Base-by-base conservation (phyloP, 2,888 invertebrate species). In the Nasonia oneida region DNA sequence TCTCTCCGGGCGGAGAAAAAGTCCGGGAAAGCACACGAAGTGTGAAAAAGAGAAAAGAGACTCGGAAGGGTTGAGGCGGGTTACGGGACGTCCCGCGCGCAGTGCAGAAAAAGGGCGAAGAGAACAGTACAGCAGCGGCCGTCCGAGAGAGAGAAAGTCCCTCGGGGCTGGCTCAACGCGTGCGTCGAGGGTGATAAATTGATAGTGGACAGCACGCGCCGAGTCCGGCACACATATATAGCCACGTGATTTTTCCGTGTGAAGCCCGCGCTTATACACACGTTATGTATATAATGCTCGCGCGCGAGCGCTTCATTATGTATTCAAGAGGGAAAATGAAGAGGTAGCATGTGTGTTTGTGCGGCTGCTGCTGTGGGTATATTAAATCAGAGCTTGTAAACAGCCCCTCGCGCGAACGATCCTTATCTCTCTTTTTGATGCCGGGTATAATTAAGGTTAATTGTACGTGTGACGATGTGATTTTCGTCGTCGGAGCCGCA, bases 131-230 rank as follows among this genome's bases (percentile, higher is more conserved):
- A 47, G 6, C 42, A 2, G 10, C 10, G 12, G 10, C 10, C 12
- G 89, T 88, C 37, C 37, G 37, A 37, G 37, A 37, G 37, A 88
- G 42, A 88, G 90, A 91, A 90, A 91, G 90, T 91, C 87, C 86
- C 86, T 81, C 37, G 80, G 78, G 78, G 80, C 47, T 53, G n/a
- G 67, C 64, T 39, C 15, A 29, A 33, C 57, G 39, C 39, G 6
- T 87, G 47, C 15, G 88, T 89, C 89, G 88, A 89, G 91, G 90
- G 90, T 92, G 91, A 93, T 93, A 92, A 93, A 93, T 92, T 93
- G 93, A 92, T 92, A 93, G 92, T 92, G 92, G 92, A 92, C 92
- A 61, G 61, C 78, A 90, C 89, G 90, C 90, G 91, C 37, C 37
- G 37, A 37, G 18, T 64, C 64, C 33, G 29, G 53, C 29, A 0